Evolutionary conservation across 2,888 invertebrate species (phyloP).

Genomic region (Caenorhabditis sulstoni): DNA sequence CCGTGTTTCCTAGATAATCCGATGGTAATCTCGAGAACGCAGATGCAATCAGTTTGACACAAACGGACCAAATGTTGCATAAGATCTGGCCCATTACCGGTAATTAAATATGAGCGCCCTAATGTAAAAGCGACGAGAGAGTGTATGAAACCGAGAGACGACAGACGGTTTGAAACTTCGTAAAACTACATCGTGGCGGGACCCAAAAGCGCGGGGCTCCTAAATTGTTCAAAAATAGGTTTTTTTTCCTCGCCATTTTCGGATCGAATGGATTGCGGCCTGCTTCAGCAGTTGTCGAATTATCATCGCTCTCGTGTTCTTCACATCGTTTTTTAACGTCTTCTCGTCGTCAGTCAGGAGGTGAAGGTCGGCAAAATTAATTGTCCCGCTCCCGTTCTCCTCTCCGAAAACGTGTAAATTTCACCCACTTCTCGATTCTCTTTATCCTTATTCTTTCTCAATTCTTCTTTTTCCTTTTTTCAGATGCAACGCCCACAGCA

Average conservation of each 20-base stretch:
- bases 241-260: background rate
- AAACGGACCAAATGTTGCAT: background rate
- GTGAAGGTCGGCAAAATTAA: slow-evolving; percentile 49
- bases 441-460: background rate
- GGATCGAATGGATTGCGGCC: background rate
- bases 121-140: slow-evolving; percentile 4
- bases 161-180: background rate
- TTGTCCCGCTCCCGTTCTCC: slow-evolving; percentile 21
- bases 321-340: slow-evolving; percentile 24
- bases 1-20: slow-evolving; percentile 15
- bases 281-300: slow-evolving; percentile 39
- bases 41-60: slow-evolving; percentile 3
- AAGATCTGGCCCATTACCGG: slow-evolving; percentile 6
- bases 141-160: background rate
- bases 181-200: slow-evolving; percentile 14
- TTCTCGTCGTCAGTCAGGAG: background rate
- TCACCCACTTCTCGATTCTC: background rate
- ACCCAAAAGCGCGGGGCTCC: background rate
- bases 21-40: background rate
- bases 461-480: slow-evolving; percentile 2
- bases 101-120: background rate
- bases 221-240: background rate
- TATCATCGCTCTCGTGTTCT: slow-evolving; percentile 48
- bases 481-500: slow-evolving; percentile 49
- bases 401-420: slow-evolving; percentile 13